Conservation (phyloP, 2,797 vertebrate species). For the Crax fasciolata region DNA sequence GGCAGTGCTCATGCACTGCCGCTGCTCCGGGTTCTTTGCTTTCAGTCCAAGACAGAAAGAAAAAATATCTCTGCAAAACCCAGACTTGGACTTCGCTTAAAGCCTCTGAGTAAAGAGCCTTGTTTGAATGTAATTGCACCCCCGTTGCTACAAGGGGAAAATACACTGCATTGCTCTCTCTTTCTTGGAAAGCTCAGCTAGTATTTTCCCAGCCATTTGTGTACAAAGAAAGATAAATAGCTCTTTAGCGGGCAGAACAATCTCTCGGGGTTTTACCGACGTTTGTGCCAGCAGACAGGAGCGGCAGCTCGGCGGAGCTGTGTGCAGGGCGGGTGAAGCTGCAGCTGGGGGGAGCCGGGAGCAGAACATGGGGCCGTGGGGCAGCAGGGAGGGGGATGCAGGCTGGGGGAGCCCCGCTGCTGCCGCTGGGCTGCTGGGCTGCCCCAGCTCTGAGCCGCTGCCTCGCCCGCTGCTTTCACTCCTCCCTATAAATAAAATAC, state of each 20-base stretch:
- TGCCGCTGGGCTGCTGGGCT: not conserved
- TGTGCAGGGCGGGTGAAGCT: not conserved
- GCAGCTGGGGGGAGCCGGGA: not conserved
- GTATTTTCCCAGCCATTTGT: slow-evolving; percentile 74
- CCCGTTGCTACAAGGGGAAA: slow-evolving; percentile 74
- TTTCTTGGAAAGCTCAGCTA: slow-evolving; percentile 71
- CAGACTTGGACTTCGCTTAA: slow-evolving; percentile 69
- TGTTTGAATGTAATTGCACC: slow-evolving; percentile 75
- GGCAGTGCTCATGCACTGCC: not conserved
- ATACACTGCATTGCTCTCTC: slow-evolving; percentile 49
- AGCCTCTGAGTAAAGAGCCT: slow-evolving; percentile 66
- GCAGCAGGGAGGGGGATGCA: not conserved
- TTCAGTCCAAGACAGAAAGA: slow-evolving; percentile 52
- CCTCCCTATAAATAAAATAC: slow-evolving; percentile 16
- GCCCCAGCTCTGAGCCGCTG: not conserved
- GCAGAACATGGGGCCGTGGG: not conserved
- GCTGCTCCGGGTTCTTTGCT: not conserved
- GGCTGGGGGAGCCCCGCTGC: not conserved
- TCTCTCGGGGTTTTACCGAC: slow-evolving; percentile 54
- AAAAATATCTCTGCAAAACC: slow-evolving; percentile 59
- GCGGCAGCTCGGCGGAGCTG: slow-evolving; percentile 21
- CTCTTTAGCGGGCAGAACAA: slow-evolving; percentile 69
- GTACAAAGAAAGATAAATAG: slow-evolving; percentile 71
- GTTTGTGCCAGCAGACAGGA: slow-evolving; percentile 51
- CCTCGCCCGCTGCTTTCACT: not conserved